Evolutionary conservation across 1,140 invertebrate species (phyloP).

Genomic region (Frieseomelitta varia): DNA sequence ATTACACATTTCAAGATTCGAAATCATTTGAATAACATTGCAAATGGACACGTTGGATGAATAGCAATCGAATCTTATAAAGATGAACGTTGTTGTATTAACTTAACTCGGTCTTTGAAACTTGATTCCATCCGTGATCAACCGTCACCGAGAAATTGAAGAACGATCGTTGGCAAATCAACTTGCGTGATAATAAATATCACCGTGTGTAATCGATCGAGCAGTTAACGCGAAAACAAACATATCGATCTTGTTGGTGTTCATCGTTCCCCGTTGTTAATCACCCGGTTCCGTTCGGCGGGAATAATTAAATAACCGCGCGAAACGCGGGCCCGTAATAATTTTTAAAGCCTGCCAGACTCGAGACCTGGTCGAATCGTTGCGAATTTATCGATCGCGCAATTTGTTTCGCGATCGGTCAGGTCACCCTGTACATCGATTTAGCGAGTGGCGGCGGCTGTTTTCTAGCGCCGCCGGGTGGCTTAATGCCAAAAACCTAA

Average conservation of each 20-base stretch:
- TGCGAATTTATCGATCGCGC: slow-evolving; percentile 16
- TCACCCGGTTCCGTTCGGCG: not conserved
- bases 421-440: slow-evolving; percentile 10
- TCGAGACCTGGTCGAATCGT: not conserved
- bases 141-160: not conserved
- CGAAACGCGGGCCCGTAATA: not conserved
- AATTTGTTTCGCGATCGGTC: slow-evolving; percentile 19
- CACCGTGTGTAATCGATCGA: not conserved
- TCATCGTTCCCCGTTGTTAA: not conserved
- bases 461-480: not conserved
- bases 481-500: slow-evolving; percentile 24
- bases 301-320: slow-evolving; percentile 1
- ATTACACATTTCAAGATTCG: no score
- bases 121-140: no score
- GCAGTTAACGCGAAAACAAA: not conserved
- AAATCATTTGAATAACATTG: no score
- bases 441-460: not conserved
- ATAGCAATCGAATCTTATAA: no score
- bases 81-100: no score
- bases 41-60: no score
- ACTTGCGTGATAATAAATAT: not conserved
- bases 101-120: no score
- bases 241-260: not conserved
- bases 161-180: not conserved
- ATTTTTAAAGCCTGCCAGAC: slow-evolving; percentile 13